phyloP scores from a whole-genome alignment of 2,113 vertebrate species.

The Smithornis capensis region DNA sequence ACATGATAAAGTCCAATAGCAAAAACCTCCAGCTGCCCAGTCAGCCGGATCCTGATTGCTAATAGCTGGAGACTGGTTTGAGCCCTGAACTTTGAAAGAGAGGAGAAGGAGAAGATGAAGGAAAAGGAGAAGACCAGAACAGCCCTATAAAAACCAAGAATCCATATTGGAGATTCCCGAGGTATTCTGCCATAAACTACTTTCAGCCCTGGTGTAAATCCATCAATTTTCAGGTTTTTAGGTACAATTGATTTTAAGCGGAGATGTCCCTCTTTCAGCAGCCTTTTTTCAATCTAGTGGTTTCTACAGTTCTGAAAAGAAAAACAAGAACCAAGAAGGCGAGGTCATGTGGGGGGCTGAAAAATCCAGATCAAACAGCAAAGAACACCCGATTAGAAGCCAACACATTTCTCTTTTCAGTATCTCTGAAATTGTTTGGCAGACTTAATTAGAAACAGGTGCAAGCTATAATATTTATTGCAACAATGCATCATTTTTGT shows the following conservation, averaged over 20 bases:
- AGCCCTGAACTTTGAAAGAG: neutral
- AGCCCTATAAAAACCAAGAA: neutral
- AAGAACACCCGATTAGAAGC: conserved; percentile 46
- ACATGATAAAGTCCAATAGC: neutral
- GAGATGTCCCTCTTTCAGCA: neutral
- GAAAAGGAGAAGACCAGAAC: neutral
- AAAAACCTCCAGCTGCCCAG: neutral
- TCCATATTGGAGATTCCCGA: neutral
- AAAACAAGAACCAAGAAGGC: neutral
- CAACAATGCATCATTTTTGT: conserved; percentile 69
- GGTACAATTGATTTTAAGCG: neutral
- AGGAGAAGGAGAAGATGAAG: neutral
- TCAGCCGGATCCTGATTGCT: neutral
- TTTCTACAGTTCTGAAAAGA: neutral
- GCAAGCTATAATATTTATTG: conserved; percentile 68
- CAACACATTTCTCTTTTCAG: conserved; percentile 63
- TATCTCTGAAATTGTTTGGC: conserved; percentile 60
- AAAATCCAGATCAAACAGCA: conserved; percentile 58
- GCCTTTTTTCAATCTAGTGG: neutral
- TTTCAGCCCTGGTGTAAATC: neutral
- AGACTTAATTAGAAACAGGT: conserved; percentile 69
- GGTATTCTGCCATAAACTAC: neutral
- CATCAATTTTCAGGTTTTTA: neutral
- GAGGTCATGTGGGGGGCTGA: neutral
- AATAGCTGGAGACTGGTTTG: neutral